Evolutionary conservation across 53 echinoderm and acorn worm genomes (phyloP), one percentile per base, ranked within the genome.

Genomic region (Arbacia lixula): DNA sequence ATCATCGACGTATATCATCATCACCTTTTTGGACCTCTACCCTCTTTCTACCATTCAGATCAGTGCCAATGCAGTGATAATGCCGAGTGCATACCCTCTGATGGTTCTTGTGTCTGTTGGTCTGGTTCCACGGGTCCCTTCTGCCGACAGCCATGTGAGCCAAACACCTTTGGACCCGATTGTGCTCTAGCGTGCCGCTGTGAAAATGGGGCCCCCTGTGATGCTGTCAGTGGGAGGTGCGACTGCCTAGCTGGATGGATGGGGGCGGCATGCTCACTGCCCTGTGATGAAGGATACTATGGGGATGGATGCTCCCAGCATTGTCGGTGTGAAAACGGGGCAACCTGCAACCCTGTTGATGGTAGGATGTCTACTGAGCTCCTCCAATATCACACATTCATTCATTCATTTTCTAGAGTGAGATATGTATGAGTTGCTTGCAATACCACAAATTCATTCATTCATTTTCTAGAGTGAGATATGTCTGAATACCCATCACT

Each of bases 221-320:
- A 97, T 40, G 77, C 85, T 6, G 88, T 92, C 42, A 90, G 86
- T 29, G 98, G 98, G 4, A 90, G 85, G 3, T 97, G 98, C 43
- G 86, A 78, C 0, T 97, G 98, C 61, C 86, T 87, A 28, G 46
- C 96, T 1, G 96, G 96, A 3, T 95, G 96, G 96, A 85, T 58
- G 19, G 84, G 85, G 9, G 82, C 78, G 68, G 52, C 17, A 40
- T 95, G 96, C 65, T 49, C 76, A 4, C 76, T 84, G 53, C 90
- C 90, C 5, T 97, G 98, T 80, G 55, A 74, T 39, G 57, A 69
- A 12, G 93, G 93, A 37, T 88, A 86, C 43, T 94, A 89, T 57
- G 98, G 98, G 58, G 90, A 89, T 61, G 87, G 83, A 52, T 97
- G 98, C 36, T 6, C 1, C 6, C 90, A 76, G 26, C 30, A 14